phyloP scores from a whole-genome alignment of 1,140 invertebrate species.

The Parasteatoda tepidariorum region DNA sequence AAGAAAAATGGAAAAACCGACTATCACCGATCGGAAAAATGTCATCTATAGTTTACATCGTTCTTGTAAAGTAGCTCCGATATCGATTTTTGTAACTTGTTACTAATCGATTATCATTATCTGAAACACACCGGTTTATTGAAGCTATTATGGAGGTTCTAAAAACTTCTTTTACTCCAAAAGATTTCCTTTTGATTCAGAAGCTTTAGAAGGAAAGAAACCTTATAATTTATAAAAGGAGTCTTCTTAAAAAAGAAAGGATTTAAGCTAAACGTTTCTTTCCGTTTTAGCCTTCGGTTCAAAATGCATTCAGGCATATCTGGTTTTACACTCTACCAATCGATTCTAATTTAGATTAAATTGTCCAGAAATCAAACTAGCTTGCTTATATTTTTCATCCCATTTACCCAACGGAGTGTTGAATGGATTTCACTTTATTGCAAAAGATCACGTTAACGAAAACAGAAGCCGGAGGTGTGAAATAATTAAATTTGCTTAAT shows the following conservation, averaged over 20 bases:
- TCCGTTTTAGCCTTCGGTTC: too few species aligned
- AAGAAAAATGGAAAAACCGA: not conserved
- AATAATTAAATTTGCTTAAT: too few species aligned
- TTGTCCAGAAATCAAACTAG: too few species aligned
- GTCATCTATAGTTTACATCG: constrained; percentile 40
- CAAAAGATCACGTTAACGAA: too few species aligned
- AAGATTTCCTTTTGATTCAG: constrained; percentile 11
- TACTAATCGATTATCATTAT: constrained; percentile 56
- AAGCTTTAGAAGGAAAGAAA: not conserved
- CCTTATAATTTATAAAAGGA: constrained; percentile 25
- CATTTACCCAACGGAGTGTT: too few species aligned
- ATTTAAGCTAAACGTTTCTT: too few species aligned
- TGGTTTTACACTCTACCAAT: too few species aligned
- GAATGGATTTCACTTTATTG: too few species aligned
- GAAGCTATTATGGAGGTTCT: constrained; percentile 27
- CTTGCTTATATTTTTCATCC: too few species aligned
- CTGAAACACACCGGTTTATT: constrained; percentile 53
- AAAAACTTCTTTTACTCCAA: constrained; percentile 8
- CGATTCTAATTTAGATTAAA: too few species aligned
- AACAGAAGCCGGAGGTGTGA: too few species aligned
- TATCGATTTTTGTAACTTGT: constrained; percentile 52
- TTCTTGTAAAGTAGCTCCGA: constrained; percentile 34
- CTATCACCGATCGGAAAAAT: constrained; percentile 38
- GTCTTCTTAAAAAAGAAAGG: not conserved
- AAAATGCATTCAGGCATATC: too few species aligned